Percentiles rank a stretch among this genome's conserved stretches.
These are phyloP conservation scores for Catostomus latipinnis DNA, from an alignment of 2,797 vertebrate species.

Conservation along the genomic window DNA sequence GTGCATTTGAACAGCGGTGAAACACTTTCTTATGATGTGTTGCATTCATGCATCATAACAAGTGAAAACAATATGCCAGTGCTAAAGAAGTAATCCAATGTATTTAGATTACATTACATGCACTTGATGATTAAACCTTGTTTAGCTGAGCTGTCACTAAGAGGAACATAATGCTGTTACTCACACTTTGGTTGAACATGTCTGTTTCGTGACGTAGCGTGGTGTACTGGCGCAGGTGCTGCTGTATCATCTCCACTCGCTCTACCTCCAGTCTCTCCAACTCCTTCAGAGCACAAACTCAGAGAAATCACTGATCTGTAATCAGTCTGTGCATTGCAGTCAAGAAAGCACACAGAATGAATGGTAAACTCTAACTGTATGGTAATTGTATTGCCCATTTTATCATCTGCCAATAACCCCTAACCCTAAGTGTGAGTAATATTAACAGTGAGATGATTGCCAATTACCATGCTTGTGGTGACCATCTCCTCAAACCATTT, in stretches of 20 bases:
- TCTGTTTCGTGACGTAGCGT: conserved; percentile 95
- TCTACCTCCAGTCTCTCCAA: conserved; percentile 96
- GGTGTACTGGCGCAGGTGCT: conserved; percentile 94
- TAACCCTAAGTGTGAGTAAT: no score
- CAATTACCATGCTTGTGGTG: conserved; percentile 90
- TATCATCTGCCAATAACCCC: no score
- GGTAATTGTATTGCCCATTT: no score
- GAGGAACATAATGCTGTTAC: conserved; percentile 56
- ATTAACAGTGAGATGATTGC: no score
- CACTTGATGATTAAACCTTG: background rate
- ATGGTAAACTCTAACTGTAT: background rate
- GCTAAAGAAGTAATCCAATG: no score
- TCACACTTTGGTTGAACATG: conserved; percentile 99
- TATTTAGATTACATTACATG: background rate
- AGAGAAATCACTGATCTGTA: background rate
- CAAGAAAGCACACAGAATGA: background rate
- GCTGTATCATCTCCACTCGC: conserved; percentile 94
- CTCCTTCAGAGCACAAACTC: conserved; percentile 77
- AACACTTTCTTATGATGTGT: no score
- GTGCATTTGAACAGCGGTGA: no score
- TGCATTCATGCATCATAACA: no score
- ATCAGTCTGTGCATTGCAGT: background rate
- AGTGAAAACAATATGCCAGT: no score
- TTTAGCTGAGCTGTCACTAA: background rate
- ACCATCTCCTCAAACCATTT: conserved; percentile 99